A percentile compares a stretch with the other conserved stretches of the same genome.
These are phyloP conservation scores for Acanthisitta chloris DNA, from an alignment of 2,113 vertebrate genomes.

Conservation along the genomic window DNA sequence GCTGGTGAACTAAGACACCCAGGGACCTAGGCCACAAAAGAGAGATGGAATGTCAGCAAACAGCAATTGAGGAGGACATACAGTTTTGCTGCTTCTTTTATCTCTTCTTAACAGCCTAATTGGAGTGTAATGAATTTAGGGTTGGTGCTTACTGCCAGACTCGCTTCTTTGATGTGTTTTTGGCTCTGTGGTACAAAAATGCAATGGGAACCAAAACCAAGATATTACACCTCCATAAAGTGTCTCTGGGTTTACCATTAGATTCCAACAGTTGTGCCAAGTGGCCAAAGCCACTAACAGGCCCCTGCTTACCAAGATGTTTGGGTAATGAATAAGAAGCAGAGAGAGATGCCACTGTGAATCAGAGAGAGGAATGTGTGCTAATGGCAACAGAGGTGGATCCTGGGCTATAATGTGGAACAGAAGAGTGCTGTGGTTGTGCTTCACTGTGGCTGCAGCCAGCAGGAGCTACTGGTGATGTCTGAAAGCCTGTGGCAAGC, in stretches of 20 bases:
- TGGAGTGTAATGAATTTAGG: slow-evolving; percentile 60
- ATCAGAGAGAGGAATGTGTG: slow-evolving; percentile 29
- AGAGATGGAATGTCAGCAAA: slow-evolving; percentile 49
- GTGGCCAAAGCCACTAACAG: slow-evolving; percentile 69
- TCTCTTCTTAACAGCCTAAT: slow-evolving; percentile 62
- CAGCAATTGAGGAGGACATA: slow-evolving; percentile 17
- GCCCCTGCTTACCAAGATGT: slow-evolving; percentile 39
- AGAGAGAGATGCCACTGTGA: slow-evolving; percentile 59
- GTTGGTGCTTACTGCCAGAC: not conserved
- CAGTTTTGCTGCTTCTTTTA: slow-evolving; percentile 62
- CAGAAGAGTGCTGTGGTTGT: not conserved
- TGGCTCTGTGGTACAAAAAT: slow-evolving; percentile 53
- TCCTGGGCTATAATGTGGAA: not conserved
- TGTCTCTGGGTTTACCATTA: slow-evolving; percentile 69
- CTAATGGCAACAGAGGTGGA: not conserved
- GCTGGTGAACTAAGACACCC: not conserved
- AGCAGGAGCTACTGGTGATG: not conserved
- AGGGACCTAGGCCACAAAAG: slow-evolving; percentile 43
- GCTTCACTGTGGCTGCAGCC: not conserved
- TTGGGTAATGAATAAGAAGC: slow-evolving; percentile 67
- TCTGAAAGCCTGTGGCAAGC: not conserved
- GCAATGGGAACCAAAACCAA: slow-evolving; percentile 53
- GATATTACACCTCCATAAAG: slow-evolving; percentile 70
- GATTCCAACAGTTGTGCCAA: slow-evolving; percentile 61
- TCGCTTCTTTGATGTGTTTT: slow-evolving; percentile 64